Conservation (phyloP, 2,888 invertebrate species). For the Melanostoma mellinum region DNA sequence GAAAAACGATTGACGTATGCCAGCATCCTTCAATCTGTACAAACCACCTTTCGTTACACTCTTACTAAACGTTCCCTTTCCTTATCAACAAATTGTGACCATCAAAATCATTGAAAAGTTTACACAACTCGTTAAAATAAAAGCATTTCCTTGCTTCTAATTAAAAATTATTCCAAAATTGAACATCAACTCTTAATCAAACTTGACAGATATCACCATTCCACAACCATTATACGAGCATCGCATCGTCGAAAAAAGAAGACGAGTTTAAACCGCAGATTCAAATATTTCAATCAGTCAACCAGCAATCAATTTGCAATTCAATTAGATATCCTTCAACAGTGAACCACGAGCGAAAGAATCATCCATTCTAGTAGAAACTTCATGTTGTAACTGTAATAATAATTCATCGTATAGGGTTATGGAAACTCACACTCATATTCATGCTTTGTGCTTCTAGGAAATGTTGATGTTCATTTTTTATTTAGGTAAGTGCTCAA, state of each 20-base stretch:
- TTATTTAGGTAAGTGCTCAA: constrained; percentile 35
- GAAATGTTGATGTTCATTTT: constrained; percentile 55
- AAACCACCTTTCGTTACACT: no score
- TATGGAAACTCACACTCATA: constrained; percentile 1
- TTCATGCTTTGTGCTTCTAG: constrained; percentile 3
- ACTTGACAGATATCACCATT: no score
- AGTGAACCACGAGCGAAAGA: constrained; percentile 2
- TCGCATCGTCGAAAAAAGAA: not conserved
- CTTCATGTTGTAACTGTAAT: constrained; percentile 3
- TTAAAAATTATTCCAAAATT: no score
- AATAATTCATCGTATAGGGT: constrained; percentile 28
- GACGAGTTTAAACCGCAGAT: not conserved
- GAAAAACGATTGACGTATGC: no score
- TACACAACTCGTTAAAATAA: no score
- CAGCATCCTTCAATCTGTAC: no score
- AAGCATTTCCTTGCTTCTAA: no score
- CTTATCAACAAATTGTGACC: no score
- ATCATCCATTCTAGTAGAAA: constrained; percentile 12
- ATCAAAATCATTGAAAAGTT: no score
- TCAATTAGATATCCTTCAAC: constrained; percentile 51
- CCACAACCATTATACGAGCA: not conserved
- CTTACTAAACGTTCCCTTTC: no score
- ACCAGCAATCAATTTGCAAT: constrained; percentile 57
- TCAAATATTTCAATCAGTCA: constrained; percentile 22
- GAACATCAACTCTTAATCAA: no score